These are phyloP conservation scores for Epistrophe eligans DNA, from an alignment of 2,888 invertebrate genomes.

Conservation along the genomic window DNA sequence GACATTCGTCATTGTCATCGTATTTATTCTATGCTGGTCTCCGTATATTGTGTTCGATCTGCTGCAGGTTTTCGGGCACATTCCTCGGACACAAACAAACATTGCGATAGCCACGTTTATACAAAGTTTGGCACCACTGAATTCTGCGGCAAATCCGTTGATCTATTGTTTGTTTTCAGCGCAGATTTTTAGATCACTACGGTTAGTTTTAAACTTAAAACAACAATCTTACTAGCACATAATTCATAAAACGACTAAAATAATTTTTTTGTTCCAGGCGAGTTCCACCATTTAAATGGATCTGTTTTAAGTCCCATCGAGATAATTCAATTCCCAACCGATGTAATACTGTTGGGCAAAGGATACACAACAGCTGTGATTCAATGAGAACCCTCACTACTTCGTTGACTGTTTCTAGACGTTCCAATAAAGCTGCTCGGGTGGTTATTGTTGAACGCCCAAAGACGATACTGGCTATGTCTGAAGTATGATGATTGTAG, in stretches of 20 bases:
- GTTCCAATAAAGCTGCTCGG: slow-evolving; percentile 81
- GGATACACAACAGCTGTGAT: slow-evolving; percentile 83
- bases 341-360: slow-evolving; percentile 82
- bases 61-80: slow-evolving; percentile 93
- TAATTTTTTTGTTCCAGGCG: slow-evolving; percentile 78
- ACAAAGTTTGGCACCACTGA: slow-evolving; percentile 95
- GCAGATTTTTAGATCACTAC: slow-evolving; percentile 92
- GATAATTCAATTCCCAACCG: slow-evolving; percentile 81
- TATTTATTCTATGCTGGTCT: slow-evolving; percentile 97
- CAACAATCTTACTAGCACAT: no score
- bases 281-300: slow-evolving; percentile 89
- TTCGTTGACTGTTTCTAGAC: slow-evolving; percentile 82
- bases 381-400: slow-evolving; percentile 84
- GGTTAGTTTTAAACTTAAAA: slow-evolving; percentile 85
- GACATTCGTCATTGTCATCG: slow-evolving; percentile 98
- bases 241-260: no score
- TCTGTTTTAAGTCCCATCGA: slow-evolving; percentile 85
- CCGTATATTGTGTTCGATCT: slow-evolving; percentile 97
- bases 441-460: slow-evolving; percentile 82
- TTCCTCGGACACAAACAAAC: slow-evolving; percentile 91
- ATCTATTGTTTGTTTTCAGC: slow-evolving; percentile 97
- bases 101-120: slow-evolving; percentile 95
- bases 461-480: slow-evolving; percentile 81
- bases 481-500: slow-evolving; percentile 82
- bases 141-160: slow-evolving; percentile 97